Conservation (phyloP, 2,888 invertebrate species). For the Periphyllus acericola region DNA sequence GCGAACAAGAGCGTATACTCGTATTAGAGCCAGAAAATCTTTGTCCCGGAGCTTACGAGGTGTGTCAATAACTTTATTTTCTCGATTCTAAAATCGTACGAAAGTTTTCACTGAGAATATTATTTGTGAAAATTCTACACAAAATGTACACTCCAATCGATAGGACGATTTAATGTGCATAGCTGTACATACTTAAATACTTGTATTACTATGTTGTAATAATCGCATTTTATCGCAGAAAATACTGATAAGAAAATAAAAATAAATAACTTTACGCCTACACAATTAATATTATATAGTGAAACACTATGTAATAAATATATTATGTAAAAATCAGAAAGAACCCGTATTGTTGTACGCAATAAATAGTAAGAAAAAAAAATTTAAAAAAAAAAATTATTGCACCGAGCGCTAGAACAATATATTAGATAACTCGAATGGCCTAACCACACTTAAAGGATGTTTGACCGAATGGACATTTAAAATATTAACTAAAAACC, state of each 20-base stretch:
- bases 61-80: conserved; percentile 39
- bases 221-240: background rate
- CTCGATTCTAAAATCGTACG: conserved; percentile 19
- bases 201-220: background rate
- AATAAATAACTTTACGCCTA: background rate
- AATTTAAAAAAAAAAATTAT: background rate
- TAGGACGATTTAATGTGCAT: too few species aligned
- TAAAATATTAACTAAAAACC: too few species aligned
- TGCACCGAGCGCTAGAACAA: background rate
- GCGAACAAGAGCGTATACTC: background rate
- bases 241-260: background rate
- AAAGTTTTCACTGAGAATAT: conserved; percentile 11
- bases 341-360: background rate
- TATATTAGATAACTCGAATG: background rate
- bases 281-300: background rate
- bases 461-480: too few species aligned
- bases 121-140: background rate
- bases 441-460: background rate
- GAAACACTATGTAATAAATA: background rate
- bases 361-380: too few species aligned
- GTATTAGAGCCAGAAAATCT: background rate
- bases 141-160: background rate
- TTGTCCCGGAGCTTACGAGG: conserved; percentile 17
- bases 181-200: too few species aligned
- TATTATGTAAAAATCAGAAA: background rate